These are phyloP conservation scores for Oriolus oriolus DNA, from an alignment of 2,113 vertebrate species.

Conservation along the genomic window DNA sequence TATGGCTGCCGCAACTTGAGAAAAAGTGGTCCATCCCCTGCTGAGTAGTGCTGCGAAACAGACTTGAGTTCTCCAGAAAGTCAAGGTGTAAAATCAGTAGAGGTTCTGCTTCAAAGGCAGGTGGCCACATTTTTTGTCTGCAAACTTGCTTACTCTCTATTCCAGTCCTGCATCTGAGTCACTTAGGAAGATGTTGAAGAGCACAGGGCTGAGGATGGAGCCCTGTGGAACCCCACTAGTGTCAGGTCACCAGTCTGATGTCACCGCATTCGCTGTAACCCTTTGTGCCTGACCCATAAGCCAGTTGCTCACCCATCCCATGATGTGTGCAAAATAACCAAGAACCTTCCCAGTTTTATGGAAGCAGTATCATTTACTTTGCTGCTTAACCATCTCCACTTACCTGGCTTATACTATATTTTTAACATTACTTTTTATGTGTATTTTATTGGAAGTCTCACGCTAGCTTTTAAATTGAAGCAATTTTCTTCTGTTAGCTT, in stretches of 20 bases:
- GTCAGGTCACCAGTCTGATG: not conserved
- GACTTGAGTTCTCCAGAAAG: not conserved
- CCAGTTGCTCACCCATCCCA: not conserved
- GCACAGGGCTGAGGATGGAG: not conserved
- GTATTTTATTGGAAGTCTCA: not conserved
- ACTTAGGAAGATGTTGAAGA: not conserved
- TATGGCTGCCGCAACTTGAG: not conserved
- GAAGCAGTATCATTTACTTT: not conserved
- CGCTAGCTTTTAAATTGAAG: constrained; percentile 20
- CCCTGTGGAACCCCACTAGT: not conserved
- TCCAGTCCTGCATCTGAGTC: not conserved
- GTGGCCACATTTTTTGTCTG: not conserved
- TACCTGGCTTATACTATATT: not conserved
- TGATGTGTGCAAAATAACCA: not conserved
- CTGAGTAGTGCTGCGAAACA: not conserved
- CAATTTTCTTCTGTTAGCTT: constrained; percentile 29
- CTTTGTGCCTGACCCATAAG: not conserved
- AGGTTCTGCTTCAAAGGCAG: not conserved
- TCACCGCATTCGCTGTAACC: no score
- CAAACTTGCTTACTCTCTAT: not conserved
- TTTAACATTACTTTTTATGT: not conserved
- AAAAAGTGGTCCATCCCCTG: not conserved
- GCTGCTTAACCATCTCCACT: not conserved
- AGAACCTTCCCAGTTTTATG: not conserved
- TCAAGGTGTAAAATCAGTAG: not conserved